Percentiles rank a stretch among this genome's conserved stretches.
Evolutionary conservation across 2,888 invertebrate genomes (phyloP).

Genomic region (Drosophila multiciliata): DNA sequence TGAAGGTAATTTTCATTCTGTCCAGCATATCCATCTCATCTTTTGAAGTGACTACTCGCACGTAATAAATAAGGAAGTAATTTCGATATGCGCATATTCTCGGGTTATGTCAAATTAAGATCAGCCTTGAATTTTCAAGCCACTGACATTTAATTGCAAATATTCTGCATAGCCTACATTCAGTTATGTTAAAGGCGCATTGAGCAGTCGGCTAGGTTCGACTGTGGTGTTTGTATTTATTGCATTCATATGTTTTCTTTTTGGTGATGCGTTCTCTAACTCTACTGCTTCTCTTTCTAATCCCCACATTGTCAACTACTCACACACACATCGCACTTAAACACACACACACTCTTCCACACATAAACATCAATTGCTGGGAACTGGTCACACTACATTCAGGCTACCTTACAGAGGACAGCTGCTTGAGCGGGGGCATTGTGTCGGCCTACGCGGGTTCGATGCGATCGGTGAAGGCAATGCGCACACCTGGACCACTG

Average conservation of each 20-base stretch:
- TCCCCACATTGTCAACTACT: slow-evolving; percentile 19
- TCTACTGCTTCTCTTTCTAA: slow-evolving; percentile 9
- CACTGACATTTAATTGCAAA: not conserved
- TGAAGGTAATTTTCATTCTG: slow-evolving; percentile 57
- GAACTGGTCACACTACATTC: slow-evolving; percentile 65
- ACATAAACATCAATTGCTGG: slow-evolving; percentile 17
- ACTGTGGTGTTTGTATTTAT: not conserved
- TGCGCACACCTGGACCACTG: slow-evolving; percentile 82
- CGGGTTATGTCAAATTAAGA: not conserved
- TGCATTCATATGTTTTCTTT: slow-evolving; percentile 3
- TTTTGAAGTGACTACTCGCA: not conserved
- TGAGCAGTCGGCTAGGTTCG: not conserved
- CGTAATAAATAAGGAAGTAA: not conserved
- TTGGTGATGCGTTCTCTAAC: slow-evolving; percentile 39
- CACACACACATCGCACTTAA: slow-evolving; percentile 11
- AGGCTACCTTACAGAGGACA: slow-evolving; percentile 85
- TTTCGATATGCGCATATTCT: not conserved
- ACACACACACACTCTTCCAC: slow-evolving; percentile 14
- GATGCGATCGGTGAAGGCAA: slow-evolving; percentile 51
- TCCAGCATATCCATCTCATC: not conserved
- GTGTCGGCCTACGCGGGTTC: slow-evolving; percentile 51
- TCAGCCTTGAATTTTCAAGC: not conserved
- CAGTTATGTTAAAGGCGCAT: not conserved
- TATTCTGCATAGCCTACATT: not conserved
- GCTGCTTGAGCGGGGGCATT: slow-evolving; percentile 59